Percentiles rank a stretch among this genome's conserved stretches.
Evolutionary conservation across 2,113 vertebrate species (phyloP).

Genomic region (Microcebus murinus): DNA sequence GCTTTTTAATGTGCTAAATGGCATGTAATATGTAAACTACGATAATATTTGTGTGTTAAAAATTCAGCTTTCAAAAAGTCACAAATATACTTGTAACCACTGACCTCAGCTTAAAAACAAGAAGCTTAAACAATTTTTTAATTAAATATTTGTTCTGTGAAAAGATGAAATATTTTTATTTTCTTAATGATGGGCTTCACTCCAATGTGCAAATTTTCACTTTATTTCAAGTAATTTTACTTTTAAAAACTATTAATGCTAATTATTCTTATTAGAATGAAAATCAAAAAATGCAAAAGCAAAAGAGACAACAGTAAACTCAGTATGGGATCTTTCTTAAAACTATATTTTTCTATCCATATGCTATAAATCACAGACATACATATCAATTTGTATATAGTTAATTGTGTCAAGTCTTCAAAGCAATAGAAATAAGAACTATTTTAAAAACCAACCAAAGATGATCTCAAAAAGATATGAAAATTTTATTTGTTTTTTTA

Average conservation of each 20-base stretch:
- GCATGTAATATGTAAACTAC: neutral
- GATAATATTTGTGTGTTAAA: constrained; percentile 40
- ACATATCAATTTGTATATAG: neutral
- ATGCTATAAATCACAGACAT: neutral
- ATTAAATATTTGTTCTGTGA: constrained; percentile 1
- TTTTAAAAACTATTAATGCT: neutral
- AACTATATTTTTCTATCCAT: neutral
- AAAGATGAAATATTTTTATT: constrained; percentile 43
- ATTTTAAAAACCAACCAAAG: neutral
- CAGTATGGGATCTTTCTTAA: neutral
- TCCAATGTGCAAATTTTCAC: neutral
- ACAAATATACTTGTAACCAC: neutral
- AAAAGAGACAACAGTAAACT: neutral
- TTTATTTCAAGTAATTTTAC: constrained; percentile 43
- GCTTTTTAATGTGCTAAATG: constrained; percentile 44
- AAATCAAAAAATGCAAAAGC: constrained; percentile 34
- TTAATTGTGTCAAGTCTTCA: neutral
- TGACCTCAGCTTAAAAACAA: constrained; percentile 22
- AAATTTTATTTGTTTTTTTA: neutral
- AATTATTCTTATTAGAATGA: constrained; percentile 47
- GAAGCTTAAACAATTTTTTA: neutral
- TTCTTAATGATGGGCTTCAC: neutral
- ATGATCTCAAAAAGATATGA: neutral
- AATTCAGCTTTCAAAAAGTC: constrained; percentile 21
- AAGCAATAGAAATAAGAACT: constrained; percentile 6